Conservation (phyloP, 2,797 vertebrate species). For the Epinephelus malabaricus region DNA sequence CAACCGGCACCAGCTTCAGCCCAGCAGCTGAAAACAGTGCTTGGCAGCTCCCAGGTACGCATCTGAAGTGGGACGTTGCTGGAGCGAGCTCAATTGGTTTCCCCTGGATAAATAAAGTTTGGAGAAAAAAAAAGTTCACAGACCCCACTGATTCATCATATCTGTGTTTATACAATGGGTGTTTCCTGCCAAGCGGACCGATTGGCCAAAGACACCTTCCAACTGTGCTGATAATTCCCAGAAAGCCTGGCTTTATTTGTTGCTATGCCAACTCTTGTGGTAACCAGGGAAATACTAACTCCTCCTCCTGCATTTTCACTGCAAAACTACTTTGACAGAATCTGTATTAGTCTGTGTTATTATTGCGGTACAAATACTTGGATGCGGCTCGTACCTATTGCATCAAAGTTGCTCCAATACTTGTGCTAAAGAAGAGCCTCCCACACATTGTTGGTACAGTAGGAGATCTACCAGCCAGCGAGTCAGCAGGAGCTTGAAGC, state of each 20-base stretch:
- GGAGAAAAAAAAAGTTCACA: conserved; percentile 3
- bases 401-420: conserved; percentile 33
- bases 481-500: conserved; percentile 65
- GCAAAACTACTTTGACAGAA: conserved; percentile 1
- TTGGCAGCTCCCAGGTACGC: conserved; percentile 8
- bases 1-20: background rate
- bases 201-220: conserved; percentile 40
- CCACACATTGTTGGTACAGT: conserved; percentile 35
- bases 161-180: conserved; percentile 34
- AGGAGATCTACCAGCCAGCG: conserved; percentile 36
- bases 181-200: conserved; percentile 27
- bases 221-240: conserved; percentile 50
- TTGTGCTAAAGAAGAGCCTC: conserved; percentile 48
- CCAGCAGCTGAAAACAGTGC: conserved; percentile 15
- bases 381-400: conserved; percentile 8
- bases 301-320: background rate
- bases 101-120: conserved; percentile 34
- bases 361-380: conserved; percentile 1
- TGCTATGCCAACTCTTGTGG: conserved; percentile 38
- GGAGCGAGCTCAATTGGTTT: conserved; percentile 21
- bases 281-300: conserved; percentile 19
- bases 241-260: conserved; percentile 26
- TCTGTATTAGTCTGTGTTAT: background rate
- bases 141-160: conserved; percentile 25
- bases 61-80: background rate